A percentile compares a stretch with the other conserved stretches of the same genome.
Evolutionary conservation across 1,140 invertebrate genomes (phyloP).

Genomic region (Lamellibrachia luymesi): DNA sequence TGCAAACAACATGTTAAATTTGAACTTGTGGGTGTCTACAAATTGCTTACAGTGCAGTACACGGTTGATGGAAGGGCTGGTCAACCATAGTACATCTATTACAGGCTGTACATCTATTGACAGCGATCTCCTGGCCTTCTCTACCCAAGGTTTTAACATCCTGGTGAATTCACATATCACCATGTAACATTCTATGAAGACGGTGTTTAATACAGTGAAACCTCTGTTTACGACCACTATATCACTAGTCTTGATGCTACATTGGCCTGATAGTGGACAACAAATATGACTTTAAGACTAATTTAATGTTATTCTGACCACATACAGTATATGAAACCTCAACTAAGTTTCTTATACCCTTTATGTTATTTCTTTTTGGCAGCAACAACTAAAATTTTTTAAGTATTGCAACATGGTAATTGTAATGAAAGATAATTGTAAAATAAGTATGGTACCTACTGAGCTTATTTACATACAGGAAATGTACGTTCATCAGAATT

Average conservation of each 20-base stretch:
- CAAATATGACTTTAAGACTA: too few relatives aligned
- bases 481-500: not conserved
- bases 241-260: too few relatives aligned
- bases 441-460: not conserved
- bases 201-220: not conserved
- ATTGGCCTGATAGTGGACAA: too few relatives aligned
- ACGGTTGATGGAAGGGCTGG: not conserved
- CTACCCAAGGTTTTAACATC: not conserved
- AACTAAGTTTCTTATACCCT: not conserved
- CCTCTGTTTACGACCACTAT: too few relatives aligned
- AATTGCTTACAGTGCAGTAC: not conserved
- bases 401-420: not conserved
- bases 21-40: too few relatives aligned
- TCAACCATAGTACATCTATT: not conserved
- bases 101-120: not conserved
- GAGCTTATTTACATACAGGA: not conserved
- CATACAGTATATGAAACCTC: too few relatives aligned
- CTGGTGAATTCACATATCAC: too few relatives aligned
- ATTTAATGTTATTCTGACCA: too few relatives aligned
- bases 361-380: not conserved
- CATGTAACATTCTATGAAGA: not conserved
- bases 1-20: not conserved
- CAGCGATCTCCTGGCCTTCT: not conserved
- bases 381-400: too few relatives aligned
- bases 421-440: not conserved